Conservation (phyloP, 35 echinoderm and acorn worm species). For the Lytechinus pictus region DNA sequence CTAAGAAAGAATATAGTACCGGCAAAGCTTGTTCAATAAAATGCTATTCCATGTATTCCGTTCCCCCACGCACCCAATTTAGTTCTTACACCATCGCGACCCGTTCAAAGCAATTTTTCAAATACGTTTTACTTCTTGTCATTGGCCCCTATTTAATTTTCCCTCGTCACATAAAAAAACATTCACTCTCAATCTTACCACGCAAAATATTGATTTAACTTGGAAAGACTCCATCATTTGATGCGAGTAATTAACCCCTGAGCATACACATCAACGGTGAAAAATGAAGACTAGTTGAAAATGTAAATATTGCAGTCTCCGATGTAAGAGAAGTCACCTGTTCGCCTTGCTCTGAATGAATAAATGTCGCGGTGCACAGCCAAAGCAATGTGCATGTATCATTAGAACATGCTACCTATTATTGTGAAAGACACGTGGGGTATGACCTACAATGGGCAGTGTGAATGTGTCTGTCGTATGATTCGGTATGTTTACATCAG, state of each 20-base stretch:
- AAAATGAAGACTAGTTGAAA: not conserved
- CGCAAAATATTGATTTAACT: not conserved
- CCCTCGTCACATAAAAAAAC: not conserved
- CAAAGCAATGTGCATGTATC: not conserved
- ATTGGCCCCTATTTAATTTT: no score
- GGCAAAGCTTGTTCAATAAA: no score
- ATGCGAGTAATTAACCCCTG: not conserved
- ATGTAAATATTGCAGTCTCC: conserved; percentile 2
- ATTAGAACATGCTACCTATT: not conserved
- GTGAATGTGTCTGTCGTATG: not conserved
- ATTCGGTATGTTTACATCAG: not conserved
- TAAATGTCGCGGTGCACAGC: not conserved
- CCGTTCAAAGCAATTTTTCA: no score
- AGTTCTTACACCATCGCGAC: no score
- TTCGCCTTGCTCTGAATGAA: not conserved
- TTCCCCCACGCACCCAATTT: no score
- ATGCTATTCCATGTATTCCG: no score
- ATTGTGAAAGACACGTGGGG: not conserved
- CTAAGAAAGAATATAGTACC: no score
- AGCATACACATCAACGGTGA: not conserved
- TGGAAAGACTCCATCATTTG: not conserved
- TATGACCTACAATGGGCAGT: not conserved
- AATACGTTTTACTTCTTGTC: no score
- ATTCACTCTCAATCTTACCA: not conserved
- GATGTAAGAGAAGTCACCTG: not conserved